A percentile compares a stretch with the other conserved stretches of the same genome.
Conservation (phyloP, 2,797 vertebrate species). For the Malurus leucopterus region DNA sequence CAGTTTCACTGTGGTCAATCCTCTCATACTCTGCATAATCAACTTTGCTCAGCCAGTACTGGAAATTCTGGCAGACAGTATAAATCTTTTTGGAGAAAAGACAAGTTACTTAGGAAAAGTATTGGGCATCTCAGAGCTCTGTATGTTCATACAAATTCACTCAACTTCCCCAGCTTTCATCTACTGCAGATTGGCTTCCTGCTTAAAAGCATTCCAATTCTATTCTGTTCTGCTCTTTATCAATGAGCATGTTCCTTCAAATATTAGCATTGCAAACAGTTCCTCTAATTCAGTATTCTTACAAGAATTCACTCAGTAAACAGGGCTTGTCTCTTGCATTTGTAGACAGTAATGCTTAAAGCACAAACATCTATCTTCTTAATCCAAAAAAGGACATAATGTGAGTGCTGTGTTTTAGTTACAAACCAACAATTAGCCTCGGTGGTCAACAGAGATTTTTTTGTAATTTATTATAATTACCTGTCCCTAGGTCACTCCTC, state of each 20-base stretch:
- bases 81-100: background rate
- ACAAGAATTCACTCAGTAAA: slow-evolving; percentile 25
- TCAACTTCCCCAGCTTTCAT: background rate
- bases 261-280: slow-evolving; percentile 28
- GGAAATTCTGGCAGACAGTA: background rate
- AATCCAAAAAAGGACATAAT: slow-evolving; percentile 24
- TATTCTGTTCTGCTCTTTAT: slow-evolving; percentile 7
- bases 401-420: background rate
- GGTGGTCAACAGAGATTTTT: background rate
- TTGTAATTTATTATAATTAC: background rate
- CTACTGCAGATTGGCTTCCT: background rate
- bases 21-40: background rate
- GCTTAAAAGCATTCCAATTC: slow-evolving; percentile 14
- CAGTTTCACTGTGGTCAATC: background rate
- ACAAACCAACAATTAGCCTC: background rate
- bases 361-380: background rate
- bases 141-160: background rate
- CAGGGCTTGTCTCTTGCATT: background rate
- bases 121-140: background rate
- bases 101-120: background rate
- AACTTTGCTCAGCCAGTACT: background rate
- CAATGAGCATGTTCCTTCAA: slow-evolving; percentile 8
- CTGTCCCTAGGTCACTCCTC: background rate
- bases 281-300: background rate
- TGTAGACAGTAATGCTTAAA: background rate